Evolutionary conservation across 2,888 invertebrate species (phyloP).

Genomic region (Gasteruption jaculator): DNA sequence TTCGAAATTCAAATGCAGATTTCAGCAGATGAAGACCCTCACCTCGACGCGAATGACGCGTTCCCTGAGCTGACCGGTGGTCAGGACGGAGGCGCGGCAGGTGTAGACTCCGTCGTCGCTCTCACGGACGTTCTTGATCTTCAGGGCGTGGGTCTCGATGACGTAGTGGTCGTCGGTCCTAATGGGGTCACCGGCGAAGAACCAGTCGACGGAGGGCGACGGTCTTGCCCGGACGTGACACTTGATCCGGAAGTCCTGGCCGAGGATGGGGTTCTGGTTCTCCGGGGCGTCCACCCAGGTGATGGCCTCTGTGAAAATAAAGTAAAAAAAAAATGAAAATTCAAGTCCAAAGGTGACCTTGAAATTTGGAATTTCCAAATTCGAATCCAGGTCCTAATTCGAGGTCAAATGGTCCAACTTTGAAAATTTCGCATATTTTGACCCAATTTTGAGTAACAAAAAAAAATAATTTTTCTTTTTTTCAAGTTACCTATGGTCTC

Average conservation of each 20-base stretch:
- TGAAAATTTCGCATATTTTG: not conserved
- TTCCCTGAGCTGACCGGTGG: slow-evolving; percentile 74
- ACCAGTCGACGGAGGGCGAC: slow-evolving; percentile 81
- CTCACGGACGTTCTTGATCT: slow-evolving; percentile 73
- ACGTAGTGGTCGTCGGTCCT: slow-evolving; percentile 68
- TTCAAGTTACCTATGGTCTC: slow-evolving; percentile 65
- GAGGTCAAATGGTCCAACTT: too few relatives aligned
- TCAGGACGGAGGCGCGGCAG: slow-evolving; percentile 79
- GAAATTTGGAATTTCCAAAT: too few relatives aligned
- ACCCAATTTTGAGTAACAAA: not conserved
- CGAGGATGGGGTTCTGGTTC: slow-evolving; percentile 76
- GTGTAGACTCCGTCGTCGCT: slow-evolving; percentile 83
- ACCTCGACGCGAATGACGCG: slow-evolving; percentile 78
- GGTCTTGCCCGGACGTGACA: slow-evolving; percentile 85
- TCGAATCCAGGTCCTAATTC: too few relatives aligned
- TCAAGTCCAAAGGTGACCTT: too few relatives aligned
- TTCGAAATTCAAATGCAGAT: not conserved
- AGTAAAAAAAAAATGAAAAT: slow-evolving; percentile 10
- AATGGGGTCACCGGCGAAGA: slow-evolving; percentile 70
- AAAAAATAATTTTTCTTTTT: not conserved
- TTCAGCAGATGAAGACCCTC: slow-evolving; percentile 15
- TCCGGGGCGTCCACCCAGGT: slow-evolving; percentile 82
- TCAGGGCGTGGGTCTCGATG: slow-evolving; percentile 69
- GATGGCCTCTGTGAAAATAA: slow-evolving; percentile 66
- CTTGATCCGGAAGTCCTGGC: slow-evolving; percentile 70